Conservation (phyloP, 1,140 invertebrate species). For the Meloidogyne hapla region DNA sequence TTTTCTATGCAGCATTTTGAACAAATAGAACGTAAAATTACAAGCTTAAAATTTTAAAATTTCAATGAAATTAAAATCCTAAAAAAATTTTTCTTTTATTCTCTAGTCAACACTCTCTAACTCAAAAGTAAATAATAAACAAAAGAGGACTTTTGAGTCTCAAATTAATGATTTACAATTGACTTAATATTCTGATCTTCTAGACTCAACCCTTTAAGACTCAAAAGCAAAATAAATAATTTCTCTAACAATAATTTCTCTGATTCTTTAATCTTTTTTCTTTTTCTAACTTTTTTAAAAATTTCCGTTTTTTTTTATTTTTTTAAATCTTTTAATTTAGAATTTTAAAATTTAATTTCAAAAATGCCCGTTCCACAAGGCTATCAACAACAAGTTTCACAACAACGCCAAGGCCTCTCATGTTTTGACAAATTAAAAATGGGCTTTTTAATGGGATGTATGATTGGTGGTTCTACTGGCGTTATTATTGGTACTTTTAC, state of each 20-base stretch:
- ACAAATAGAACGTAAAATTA: not conserved
- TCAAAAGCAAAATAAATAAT: no score
- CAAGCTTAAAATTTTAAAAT: not conserved
- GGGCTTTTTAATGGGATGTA: constrained; percentile 50
- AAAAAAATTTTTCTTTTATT: not conserved
- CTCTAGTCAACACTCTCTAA: not conserved
- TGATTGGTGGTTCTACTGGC: constrained; percentile 53
- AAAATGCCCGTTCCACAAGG: constrained; percentile 47
- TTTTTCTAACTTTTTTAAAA: not conserved
- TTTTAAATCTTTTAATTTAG: not conserved
- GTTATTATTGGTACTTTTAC: constrained; percentile 44
- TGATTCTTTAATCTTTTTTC: no score
- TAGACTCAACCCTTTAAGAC: not conserved
- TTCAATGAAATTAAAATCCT: no score
- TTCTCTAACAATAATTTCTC: no score
- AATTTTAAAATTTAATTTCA: not conserved
- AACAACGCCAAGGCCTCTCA: constrained; percentile 38
- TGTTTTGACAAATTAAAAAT: constrained; percentile 55
- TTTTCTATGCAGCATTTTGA: not conserved
- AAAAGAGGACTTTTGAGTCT: not conserved
- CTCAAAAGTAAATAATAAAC: not conserved
- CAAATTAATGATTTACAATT: not conserved
- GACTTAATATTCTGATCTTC: no score
- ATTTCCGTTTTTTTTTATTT: not conserved
- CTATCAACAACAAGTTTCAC: constrained; percentile 41